These are phyloP conservation scores for Neoscelio sp. DNA, from an alignment of 2,888 invertebrate species.

Conservation along the genomic window DNA sequence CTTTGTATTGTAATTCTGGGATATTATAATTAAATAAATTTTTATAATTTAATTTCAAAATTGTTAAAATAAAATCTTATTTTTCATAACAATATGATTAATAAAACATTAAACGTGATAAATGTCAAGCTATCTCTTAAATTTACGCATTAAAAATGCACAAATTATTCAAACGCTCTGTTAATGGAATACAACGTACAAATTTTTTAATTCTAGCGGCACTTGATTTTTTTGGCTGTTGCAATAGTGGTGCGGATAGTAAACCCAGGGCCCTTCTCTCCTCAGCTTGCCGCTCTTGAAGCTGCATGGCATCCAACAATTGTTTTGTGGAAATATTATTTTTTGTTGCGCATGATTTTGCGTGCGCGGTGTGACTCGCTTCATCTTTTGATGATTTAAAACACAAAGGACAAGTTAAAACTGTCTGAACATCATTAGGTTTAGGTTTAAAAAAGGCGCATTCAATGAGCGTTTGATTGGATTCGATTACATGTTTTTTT, in stretches of 20 bases:
- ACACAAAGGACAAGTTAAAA: conserved; percentile 80
- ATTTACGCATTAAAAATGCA: too few relatives aligned
- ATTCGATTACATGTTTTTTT: conserved; percentile 50
- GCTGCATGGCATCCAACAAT: conserved; percentile 79
- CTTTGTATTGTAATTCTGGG: too few relatives aligned
- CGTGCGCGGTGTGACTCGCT: conserved; percentile 74
- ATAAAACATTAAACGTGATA: conserved; percentile 3
- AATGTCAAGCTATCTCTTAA: too few relatives aligned
- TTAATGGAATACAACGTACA: conserved; percentile 69
- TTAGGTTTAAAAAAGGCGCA: conserved; percentile 77
- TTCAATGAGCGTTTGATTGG: conserved; percentile 74
- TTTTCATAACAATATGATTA: not conserved
- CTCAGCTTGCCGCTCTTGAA: conserved; percentile 81
- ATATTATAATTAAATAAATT: too few relatives aligned
- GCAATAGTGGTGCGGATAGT: conserved; percentile 75
- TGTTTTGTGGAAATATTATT: conserved; percentile 80
- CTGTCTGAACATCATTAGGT: conserved; percentile 65
- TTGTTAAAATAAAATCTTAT: not conserved
- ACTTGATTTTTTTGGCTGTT: conserved; percentile 43
- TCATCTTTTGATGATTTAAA: conserved; percentile 77
- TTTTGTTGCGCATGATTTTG: conserved; percentile 81
- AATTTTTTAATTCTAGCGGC: conserved; percentile 63
- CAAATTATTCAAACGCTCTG: too few relatives aligned
- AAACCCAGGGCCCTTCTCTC: conserved; percentile 82
- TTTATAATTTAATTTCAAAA: conserved; percentile 14